These are phyloP conservation scores for Catostomus latipinnis DNA, from an alignment of 2,797 vertebrate genomes.

Conservation along the genomic window DNA sequence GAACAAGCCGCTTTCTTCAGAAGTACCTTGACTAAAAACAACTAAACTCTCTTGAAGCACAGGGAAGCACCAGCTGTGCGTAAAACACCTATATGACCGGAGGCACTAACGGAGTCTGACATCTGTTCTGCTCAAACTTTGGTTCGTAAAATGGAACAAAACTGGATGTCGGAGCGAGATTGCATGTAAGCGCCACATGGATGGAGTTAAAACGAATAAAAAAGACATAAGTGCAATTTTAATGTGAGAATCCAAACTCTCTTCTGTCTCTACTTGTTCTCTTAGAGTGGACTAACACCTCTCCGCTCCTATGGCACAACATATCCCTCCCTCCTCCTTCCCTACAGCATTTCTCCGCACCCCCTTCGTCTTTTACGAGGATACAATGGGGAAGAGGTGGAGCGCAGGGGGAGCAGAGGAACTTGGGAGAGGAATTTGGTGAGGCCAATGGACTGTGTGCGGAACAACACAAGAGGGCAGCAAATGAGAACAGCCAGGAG, in stretches of 20 bases:
- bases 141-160: constrained; percentile 17
- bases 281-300: constrained; percentile 61
- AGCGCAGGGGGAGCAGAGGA: constrained; percentile 49
- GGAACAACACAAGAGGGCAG: constrained; percentile 62
- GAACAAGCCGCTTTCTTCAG: constrained; percentile 25
- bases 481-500: constrained; percentile 50
- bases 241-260: constrained; percentile 12
- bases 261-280: constrained; percentile 22
- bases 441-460: constrained; percentile 46
- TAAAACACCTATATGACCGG: constrained; percentile 65
- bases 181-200: constrained; percentile 23
- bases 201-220: not conserved
- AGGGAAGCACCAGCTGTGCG: constrained; percentile 57
- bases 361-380: constrained; percentile 59
- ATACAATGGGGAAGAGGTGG: constrained; percentile 60
- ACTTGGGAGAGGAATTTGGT: constrained; percentile 35
- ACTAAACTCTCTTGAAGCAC: constrained; percentile 15
- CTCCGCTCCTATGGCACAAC: constrained; percentile 53
- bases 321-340: constrained; percentile 67
- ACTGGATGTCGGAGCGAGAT: constrained; percentile 6
- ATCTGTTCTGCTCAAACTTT: constrained; percentile 17
- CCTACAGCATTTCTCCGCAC: constrained; percentile 49
- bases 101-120: constrained; percentile 41
- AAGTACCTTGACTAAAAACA: constrained; percentile 2
- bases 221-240: constrained; percentile 31